Evolutionary conservation across 35 echinoderm and acorn worm genomes (phyloP), one percentile per base, ranked within the genome.

Genomic region (Amphiura filiformis): DNA sequence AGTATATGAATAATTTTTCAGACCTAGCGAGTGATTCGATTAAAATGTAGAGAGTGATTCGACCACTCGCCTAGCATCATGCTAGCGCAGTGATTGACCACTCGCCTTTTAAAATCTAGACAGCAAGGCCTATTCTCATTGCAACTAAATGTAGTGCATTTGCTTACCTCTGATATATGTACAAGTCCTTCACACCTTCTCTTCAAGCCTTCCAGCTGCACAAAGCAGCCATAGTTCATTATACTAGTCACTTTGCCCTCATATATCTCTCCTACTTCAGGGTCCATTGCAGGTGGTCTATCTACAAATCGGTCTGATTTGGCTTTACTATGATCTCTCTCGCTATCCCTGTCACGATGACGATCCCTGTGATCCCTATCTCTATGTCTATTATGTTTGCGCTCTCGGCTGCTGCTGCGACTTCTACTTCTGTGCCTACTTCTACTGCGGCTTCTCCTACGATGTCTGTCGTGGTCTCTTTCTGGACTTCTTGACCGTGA

Each of bases 191-290:
- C 96, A 75, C 96, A 98, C 77, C 96, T 56, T 42, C 87, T 88
- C 39, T 91, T 87, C 13, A 98, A 83, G 20, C 85, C 86, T 84
- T 91, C 93, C 15, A 98, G 89, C 76, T 98, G 96, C 2, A 98
- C 96, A 86, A 98, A 98, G 56, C 96, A 98, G 17, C 96, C 96
- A 84, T 92, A 98, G 78, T 94, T 89, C 96, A 98, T 98, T 23
- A 98, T 88, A 41, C 92, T 98, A 1, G 92, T 94, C 34, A 98
- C 92, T 57, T 98, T 98, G 23, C 96, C 96, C 28, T 94, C 90
- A 70, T 98, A 98, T 1, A 98, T 37, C 13, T 94, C 84, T 22
- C 90, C 92, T 14, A 90, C 87, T 44, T 98, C 96, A 17, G 96
- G 96, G 49, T 98, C 96, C 83, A 94, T 82, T 0, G 96, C 65